Evolutionary conservation across 2,888 invertebrate genomes (phyloP), one percentile per base, ranked within the genome.

Genomic region (Chorisops tibialis): DNA sequence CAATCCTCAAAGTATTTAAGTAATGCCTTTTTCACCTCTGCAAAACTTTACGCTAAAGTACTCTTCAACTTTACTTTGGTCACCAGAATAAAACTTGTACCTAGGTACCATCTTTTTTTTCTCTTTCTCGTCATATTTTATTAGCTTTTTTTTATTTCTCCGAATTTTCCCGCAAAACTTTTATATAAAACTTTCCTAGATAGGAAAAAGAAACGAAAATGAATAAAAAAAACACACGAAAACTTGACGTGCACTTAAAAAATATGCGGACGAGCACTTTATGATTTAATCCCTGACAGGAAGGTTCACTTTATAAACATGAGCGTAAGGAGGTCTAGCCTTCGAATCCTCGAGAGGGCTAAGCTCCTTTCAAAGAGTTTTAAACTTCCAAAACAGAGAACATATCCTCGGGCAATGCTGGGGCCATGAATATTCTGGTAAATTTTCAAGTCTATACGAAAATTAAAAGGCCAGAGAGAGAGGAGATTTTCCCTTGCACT

Each of bases 321-420:
- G 38, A 9, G 9, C 30, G 30, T 30, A 30, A 30, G 30, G 30
- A 30, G 30, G 30, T 30, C 30, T 30, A 30, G 30, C 2, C 30
- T 30, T 7, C 30, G 56, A 56, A 56, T 56, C 56, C 56, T 56
- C 56, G 16, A 12, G 54, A 35, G 54, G 37, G 24, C 30, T 56
- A 45, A 56, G 56, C 56, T 56, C 56, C 56, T 56, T 56, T 56
- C 56, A 56, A 56, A 56, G 56, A 56, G 56, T 56, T 56, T 56
- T 45, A 56, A 56, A 56, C 56, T 56, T 56, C 56, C 18, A 56
- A 56, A 56, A 56, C 56, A 56, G 56, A 56, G 56, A 56, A 45
- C 56, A 56, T 56, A 45, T 43, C 56, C 56, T 45, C 14, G 30
- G 30, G 56, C 56, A 11, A 35, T 35, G 45, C 43, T 16, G 19